Evolutionary conservation across 2,797 vertebrate genomes (phyloP).

Genomic region (Tenualosa ilisha): DNA sequence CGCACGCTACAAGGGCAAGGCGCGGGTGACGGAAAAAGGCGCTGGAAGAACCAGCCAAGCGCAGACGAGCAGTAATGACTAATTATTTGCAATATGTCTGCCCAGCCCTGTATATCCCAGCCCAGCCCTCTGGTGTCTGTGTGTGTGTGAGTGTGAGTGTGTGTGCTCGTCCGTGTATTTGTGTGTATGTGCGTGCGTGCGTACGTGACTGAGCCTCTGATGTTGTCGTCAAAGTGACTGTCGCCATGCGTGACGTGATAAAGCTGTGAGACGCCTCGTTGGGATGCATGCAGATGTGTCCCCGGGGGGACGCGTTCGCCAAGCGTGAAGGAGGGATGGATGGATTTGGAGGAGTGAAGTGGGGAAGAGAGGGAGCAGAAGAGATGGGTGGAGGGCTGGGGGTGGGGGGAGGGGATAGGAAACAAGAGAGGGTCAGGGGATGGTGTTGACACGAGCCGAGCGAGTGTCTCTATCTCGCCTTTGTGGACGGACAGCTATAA

Average conservation of each 20-base stretch:
- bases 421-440: neutral
- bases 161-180: conserved; percentile 1
- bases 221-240: neutral
- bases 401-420: conserved; percentile 10
- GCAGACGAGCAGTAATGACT: conserved; percentile 15
- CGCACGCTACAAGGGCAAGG: neutral
- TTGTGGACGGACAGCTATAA: conserved; percentile 45
- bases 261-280: conserved; percentile 34
- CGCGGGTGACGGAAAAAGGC: neutral
- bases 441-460: conserved; percentile 28
- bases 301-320: conserved; percentile 25
- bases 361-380: neutral
- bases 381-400: neutral
- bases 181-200: neutral
- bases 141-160: neutral
- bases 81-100: conserved; percentile 12
- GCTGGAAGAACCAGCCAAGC: conserved; percentile 9
- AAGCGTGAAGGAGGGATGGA: conserved; percentile 48
- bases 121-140: neutral
- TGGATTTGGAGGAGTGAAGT: conserved; percentile 18
- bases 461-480: conserved; percentile 31
- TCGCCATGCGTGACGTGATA: conserved; percentile 20
- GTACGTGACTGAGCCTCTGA: neutral
- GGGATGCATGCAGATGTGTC: conserved; percentile 42
- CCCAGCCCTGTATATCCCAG: neutral